Conservation (phyloP, 2,113 vertebrate genomes). For the Grammomys dolichurus region DNA sequence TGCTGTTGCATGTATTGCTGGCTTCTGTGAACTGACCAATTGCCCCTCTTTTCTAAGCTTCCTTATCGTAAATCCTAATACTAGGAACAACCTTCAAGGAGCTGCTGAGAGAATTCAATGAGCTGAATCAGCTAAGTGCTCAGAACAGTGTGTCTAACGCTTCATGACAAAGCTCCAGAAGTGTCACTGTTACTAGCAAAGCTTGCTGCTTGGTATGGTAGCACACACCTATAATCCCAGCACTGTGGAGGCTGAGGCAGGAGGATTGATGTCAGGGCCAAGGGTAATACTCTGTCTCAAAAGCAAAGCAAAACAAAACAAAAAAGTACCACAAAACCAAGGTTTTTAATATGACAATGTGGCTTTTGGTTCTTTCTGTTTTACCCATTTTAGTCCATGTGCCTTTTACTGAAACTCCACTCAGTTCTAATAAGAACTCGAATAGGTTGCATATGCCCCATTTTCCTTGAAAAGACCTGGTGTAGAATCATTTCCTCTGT, state of each 20-base stretch:
- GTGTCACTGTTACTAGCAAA: not conserved
- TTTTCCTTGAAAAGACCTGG: not conserved
- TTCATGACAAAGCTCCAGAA: not conserved
- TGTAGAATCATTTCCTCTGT: not conserved
- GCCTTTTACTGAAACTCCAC: slow-evolving; percentile 34
- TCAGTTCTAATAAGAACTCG: slow-evolving; percentile 17
- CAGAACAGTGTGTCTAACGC: not conserved
- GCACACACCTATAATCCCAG: not conserved
- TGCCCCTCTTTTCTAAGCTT: not conserved
- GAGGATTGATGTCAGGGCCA: not conserved
- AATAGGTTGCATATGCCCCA: not conserved
- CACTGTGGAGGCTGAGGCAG: not conserved
- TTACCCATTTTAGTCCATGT: not conserved
- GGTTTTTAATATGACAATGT: not conserved
- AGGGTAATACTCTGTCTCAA: not conserved
- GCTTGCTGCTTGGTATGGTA: not conserved
- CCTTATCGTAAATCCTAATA: slow-evolving; percentile 14
- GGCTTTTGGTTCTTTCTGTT: slow-evolving; percentile 11
- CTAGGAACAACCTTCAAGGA: not conserved
- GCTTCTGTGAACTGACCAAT: not conserved
- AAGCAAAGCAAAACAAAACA: not conserved
- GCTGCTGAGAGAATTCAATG: slow-evolving; percentile 4
- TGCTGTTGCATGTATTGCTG: not conserved
- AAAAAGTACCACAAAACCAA: not conserved
- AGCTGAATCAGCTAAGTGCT: not conserved